Percentiles rank a stretch among this genome's conserved stretches.
phyloP scores from a whole-genome alignment of 2,797 vertebrate genomes.

The Hydrophis major region DNA sequence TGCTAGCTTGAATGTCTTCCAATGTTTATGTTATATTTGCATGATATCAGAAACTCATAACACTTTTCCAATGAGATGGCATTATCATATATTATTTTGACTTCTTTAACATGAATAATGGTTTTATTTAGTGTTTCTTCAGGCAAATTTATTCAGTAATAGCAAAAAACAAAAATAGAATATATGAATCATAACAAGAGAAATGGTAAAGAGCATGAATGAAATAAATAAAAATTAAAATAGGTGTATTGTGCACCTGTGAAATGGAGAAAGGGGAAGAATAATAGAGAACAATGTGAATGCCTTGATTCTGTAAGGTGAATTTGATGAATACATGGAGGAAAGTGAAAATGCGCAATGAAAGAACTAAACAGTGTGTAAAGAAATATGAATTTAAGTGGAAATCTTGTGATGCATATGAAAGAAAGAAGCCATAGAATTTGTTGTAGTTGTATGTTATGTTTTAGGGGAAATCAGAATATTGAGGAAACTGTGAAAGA shows the following conservation, averaged over 20 bases:
- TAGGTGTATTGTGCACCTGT: not conserved
- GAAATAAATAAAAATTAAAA: not conserved
- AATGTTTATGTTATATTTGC: not conserved
- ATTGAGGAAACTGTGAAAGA: not conserved
- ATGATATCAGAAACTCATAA: not conserved
- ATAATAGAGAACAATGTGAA: not conserved
- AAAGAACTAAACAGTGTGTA: not conserved
- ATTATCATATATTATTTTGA: not conserved
- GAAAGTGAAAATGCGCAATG: not conserved
- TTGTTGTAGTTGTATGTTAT: not conserved
- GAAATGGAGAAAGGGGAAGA: not conserved
- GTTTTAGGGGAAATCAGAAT: not conserved
- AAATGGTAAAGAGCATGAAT: not conserved
- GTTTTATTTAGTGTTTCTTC: not conserved
- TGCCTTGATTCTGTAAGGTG: not conserved
- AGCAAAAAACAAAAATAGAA: not conserved
- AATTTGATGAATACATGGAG: not conserved
- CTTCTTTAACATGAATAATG: not conserved
- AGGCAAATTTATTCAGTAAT: not conserved
- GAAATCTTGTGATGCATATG: not conserved
- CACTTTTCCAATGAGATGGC: not conserved
- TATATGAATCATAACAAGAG: not conserved
- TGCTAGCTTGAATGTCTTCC: not conserved
- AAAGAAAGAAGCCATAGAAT: not conserved
- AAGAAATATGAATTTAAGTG: not conserved